A percentile compares a stretch with the other conserved stretches of the same genome.
phyloP scores from a whole-genome alignment of 2,888 invertebrate species.

The Erynnis tages region DNA sequence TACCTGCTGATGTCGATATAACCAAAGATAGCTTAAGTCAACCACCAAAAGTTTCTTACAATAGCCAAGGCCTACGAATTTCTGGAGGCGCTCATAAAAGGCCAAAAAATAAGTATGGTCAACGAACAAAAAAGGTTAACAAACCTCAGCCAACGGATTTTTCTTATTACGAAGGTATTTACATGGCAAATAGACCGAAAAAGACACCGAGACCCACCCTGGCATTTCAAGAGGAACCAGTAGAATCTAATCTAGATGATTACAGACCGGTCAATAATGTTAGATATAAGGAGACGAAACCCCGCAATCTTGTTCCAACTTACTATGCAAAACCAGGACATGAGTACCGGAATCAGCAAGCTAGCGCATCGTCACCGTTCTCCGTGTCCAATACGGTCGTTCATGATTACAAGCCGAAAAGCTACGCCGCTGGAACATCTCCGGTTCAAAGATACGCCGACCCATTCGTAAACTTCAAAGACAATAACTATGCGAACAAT shows the following conservation, averaged over 20 bases:
- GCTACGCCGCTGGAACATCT: conserved; percentile 40
- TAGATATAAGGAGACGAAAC: conserved; percentile 53
- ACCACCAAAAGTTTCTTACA: conserved; percentile 64
- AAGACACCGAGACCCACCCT: conserved; percentile 45
- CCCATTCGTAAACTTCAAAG: conserved; percentile 55
- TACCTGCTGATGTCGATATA: conserved; percentile 59
- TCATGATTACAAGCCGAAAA: conserved; percentile 64
- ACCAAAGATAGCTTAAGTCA: conserved; percentile 53
- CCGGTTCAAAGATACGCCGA: conserved; percentile 56
- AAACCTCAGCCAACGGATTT: conserved; percentile 54
- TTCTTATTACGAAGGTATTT: conserved; percentile 70
- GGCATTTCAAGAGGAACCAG: conserved; percentile 38
- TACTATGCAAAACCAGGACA: conserved; percentile 47
- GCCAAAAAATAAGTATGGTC: conserved; percentile 50
- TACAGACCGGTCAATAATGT: conserved; percentile 56
- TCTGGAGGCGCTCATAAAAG: conserved; percentile 43
- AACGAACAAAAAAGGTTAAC: conserved; percentile 50
- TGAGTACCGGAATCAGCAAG: conserved; percentile 51
- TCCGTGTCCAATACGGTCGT: conserved; percentile 62
- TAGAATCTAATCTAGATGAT: conserved; percentile 48
- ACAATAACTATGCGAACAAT: conserved; percentile 55
- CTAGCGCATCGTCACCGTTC: conserved; percentile 56
- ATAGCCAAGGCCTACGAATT: conserved; percentile 60
- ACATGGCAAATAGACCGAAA: conserved; percentile 48
- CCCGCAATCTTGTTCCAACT: conserved; percentile 43